Percentiles rank a stretch among this genome's conserved stretches.
phyloP scores from a whole-genome alignment of 2,113 vertebrate genomes.

The Rhinolophus ferrumequinum region DNA sequence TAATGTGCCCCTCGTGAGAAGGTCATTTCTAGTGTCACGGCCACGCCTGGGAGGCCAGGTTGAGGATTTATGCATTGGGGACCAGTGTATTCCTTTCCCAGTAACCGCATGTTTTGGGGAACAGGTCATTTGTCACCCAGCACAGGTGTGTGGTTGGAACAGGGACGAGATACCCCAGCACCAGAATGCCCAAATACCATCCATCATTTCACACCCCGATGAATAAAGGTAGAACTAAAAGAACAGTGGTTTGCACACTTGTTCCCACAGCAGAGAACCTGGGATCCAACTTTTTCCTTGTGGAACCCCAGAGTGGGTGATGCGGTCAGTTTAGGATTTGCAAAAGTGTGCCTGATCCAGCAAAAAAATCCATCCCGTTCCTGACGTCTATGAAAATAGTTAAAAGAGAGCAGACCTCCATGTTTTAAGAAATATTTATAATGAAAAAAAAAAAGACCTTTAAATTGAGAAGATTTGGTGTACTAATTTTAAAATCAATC shows the following conservation, averaged over 20 bases:
- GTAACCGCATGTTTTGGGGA: not conserved
- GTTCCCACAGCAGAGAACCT: not conserved
- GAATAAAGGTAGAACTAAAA: not conserved
- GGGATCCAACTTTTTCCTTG: not conserved
- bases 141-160: too few species aligned
- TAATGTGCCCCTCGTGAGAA: accelerated
- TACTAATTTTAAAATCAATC: not conserved
- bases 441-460: not conserved
- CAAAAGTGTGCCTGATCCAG: not conserved
- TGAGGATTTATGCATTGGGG: accelerated
- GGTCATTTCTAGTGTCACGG: too few species aligned
- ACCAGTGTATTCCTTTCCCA: not conserved
- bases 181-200: accelerated
- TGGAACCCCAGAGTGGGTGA: accelerated
- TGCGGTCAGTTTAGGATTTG: not conserved
- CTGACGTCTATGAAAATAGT: not conserved
- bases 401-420: not conserved
- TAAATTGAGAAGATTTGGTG: not conserved
- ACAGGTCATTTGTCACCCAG: not conserved
- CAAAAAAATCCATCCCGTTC: not conserved
- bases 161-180: accelerated
- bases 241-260: accelerated
- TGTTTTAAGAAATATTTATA: not conserved
- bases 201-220: accelerated
- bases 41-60: accelerated